Percentiles rank a stretch among this genome's conserved stretches.
Evolutionary conservation across 2,113 vertebrate species (phyloP).

Genomic region (Cranoglanis bouderius): DNA sequence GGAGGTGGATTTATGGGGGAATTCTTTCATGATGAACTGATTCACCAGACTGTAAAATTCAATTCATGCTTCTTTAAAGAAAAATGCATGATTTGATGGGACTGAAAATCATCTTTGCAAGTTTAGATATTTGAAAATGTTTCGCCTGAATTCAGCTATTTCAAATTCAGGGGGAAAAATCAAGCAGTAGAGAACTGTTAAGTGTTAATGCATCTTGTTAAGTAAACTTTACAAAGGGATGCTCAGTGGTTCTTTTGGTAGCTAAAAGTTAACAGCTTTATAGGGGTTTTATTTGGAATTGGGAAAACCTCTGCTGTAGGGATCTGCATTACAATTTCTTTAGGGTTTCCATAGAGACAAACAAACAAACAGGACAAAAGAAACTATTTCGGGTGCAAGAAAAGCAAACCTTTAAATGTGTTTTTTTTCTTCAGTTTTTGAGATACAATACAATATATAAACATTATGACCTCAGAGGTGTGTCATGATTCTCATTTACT

Average conservation of each 20-base stretch:
- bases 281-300: neutral
- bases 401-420: neutral
- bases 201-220: neutral
- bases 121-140: neutral
- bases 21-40: neutral
- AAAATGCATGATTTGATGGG: neutral
- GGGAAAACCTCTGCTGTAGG: neutral
- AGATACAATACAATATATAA: neutral
- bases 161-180: neutral
- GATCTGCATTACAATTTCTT: neutral
- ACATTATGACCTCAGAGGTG: neutral
- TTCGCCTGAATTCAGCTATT: neutral
- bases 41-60: neutral
- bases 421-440: neutral
- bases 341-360: neutral
- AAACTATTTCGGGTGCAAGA: neutral
- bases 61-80: neutral
- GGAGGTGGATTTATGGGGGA: neutral
- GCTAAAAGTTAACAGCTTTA: neutral
- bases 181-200: neutral
- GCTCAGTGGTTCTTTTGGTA: neutral
- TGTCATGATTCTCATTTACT: neutral
- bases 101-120: neutral
- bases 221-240: neutral
- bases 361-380: neutral